phyloP scores from a whole-genome alignment of 2,113 vertebrate species.

The Poecilia latipinna region DNA sequence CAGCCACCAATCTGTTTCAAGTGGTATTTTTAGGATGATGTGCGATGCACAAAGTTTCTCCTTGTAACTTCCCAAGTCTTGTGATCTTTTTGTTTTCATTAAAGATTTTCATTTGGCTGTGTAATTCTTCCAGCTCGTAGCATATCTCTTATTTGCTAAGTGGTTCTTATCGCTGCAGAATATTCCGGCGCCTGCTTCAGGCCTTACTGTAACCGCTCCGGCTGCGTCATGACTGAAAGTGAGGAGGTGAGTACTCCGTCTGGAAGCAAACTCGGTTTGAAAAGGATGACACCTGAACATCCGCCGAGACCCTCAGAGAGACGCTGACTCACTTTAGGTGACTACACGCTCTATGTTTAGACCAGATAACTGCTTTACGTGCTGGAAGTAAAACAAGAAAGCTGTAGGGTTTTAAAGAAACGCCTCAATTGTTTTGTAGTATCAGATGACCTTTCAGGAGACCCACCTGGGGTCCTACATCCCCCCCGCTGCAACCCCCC shows the following conservation, averaged over 20 bases:
- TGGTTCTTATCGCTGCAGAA: neutral
- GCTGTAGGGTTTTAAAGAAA: neutral
- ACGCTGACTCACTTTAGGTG: neutral
- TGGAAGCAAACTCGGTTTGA: neutral
- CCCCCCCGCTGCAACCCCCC: slow-evolving; percentile 15
- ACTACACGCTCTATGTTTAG: neutral
- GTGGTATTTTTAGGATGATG: too few species aligned
- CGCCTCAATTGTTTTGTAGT: neutral
- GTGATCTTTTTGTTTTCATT: neutral
- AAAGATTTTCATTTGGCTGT: neutral
- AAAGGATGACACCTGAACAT: neutral
- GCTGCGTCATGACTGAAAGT: neutral
- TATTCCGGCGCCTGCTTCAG: slow-evolving; percentile 5
- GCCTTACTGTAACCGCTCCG: neutral
- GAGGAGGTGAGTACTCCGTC: neutral
- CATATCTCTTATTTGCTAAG: neutral
- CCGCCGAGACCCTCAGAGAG: neutral
- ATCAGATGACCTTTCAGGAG: slow-evolving; percentile 3
- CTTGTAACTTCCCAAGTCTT: neutral
- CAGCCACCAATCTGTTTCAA: neutral
- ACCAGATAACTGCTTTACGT: neutral
- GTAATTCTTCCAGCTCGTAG: neutral
- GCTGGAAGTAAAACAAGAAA: neutral
- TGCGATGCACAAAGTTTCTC: too few species aligned
- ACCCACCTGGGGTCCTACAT: slow-evolving; percentile 11